Conservation (phyloP, 2,797 vertebrate genomes). For the Argyrosomus regius region DNA sequence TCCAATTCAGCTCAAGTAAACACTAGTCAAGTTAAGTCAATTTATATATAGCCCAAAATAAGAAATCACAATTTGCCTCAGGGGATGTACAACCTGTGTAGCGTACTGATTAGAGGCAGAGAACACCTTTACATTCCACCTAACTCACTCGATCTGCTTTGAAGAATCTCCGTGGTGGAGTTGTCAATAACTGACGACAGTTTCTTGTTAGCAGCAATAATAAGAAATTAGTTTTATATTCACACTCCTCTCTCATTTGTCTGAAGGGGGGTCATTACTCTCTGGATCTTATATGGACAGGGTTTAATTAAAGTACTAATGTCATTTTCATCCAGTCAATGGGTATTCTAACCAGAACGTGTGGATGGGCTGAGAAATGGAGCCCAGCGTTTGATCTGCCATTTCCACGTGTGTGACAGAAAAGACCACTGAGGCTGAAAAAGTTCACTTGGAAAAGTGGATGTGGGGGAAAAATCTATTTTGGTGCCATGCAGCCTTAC, state of each 20-base stretch:
- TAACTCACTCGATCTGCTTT: neutral
- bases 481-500: neutral
- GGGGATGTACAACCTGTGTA: too few species aligned
- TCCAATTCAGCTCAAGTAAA: neutral
- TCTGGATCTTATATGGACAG: constrained; percentile 51
- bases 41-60: too few species aligned
- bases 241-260: constrained; percentile 73
- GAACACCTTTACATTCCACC: neutral
- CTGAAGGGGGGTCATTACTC: constrained; percentile 73
- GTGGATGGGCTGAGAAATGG: constrained; percentile 51
- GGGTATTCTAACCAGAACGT: constrained; percentile 66
- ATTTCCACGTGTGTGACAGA: constrained; percentile 47
- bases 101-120: too few species aligned
- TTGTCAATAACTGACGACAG: constrained; percentile 46
- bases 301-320: constrained; percentile 78
- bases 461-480: constrained; percentile 28
- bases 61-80: too few species aligned
- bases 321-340: constrained; percentile 74
- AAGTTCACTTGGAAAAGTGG: constrained; percentile 27
- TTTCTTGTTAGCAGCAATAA: constrained; percentile 40
- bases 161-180: constrained; percentile 12
- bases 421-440: constrained; percentile 29
- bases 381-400: constrained; percentile 54
- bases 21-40: too few species aligned
- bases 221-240: constrained; percentile 56